Evolutionary conservation across 2,113 vertebrate species (phyloP), one percentile per base, ranked within the genome.

Genomic region (Hoplias malabaricus): DNA sequence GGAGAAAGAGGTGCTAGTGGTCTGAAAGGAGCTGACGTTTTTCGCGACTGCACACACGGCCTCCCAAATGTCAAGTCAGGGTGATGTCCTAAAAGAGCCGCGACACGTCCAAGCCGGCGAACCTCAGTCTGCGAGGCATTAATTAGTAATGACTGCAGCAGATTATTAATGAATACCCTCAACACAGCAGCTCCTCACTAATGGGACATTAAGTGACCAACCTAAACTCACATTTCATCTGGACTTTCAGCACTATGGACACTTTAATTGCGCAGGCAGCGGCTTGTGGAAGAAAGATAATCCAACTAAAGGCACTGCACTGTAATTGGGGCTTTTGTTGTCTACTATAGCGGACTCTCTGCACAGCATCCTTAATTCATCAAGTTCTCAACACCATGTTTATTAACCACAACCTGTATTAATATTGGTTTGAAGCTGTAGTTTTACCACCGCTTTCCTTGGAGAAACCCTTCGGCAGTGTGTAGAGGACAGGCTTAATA

Each of bases 141-240:
- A 84, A 89, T 90, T 82, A 89, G 79, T 85, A 87, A 90, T 77
- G 83, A 84, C 65, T 73, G 82, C 81, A 79, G 80, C 54, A 77
- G 78, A 84, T 84, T 77, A 62, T 83, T 85, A 78, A 81, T 48
- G 65, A 65, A 70, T 74, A 83, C 68, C 38, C 71, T 73, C 76
- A 69, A 61, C 68, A 57, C 65, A 43, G 74, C 46, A 5, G 34
- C 50, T 67, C 68, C 61, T 56, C 43, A 16, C 83, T 84, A 84
- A 82, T 84, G 80, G 80, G 83, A 77, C 69, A 75, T 67, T 74
- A 79, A 77, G 83, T 42, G 80, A 79, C 74, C 63, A 50, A 70
- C 54, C 57, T 73, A 56, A 53, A 84, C 82, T 59, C 79, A 80
- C 53, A 34, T 79, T 80, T 69, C 62, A 61, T 72, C 75, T 80